Conservation (phyloP, 2,113 vertebrate species). For the Mormyrus iriodes region DNA sequence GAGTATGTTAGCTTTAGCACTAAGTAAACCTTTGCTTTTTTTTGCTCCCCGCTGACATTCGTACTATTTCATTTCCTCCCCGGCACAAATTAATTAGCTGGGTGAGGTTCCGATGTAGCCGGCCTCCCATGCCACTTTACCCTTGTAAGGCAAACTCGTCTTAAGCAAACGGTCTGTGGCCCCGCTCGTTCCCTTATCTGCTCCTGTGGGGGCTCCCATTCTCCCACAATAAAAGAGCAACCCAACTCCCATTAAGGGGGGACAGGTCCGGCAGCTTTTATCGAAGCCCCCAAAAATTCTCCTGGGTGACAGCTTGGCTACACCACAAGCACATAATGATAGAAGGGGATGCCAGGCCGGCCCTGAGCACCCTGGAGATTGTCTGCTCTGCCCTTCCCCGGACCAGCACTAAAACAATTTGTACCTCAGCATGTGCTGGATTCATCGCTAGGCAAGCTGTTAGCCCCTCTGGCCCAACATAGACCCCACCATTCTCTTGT, state of each 20-base stretch:
- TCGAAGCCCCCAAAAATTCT: neutral
- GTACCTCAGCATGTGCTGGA: slow-evolving; percentile 23
- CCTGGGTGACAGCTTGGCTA: neutral
- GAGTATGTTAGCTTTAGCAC: neutral
- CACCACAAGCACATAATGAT: slow-evolving; percentile 12
- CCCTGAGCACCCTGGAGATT: neutral
- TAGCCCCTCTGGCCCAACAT: slow-evolving; percentile 14
- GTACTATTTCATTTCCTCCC: neutral
- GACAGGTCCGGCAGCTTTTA: neutral
- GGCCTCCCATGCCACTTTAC: neutral
- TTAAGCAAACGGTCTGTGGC: slow-evolving; percentile 14
- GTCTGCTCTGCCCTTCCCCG: slow-evolving; percentile 16
- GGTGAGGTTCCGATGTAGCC: neutral
- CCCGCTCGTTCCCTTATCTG: neutral
- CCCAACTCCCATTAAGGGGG: neutral
- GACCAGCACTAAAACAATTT: slow-evolving; percentile 16
- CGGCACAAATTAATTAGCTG: neutral
- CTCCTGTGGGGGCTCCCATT: neutral
- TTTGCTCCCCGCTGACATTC: neutral
- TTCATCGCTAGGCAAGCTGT: slow-evolving; percentile 5
- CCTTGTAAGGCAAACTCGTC: neutral
- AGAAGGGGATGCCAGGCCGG: neutral
- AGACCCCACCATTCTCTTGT: neutral
- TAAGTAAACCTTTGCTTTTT: neutral
- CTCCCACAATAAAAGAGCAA: neutral